Conservation (phyloP, 2,797 vertebrate genomes). For the Triplophysa bombifrons region DNA sequence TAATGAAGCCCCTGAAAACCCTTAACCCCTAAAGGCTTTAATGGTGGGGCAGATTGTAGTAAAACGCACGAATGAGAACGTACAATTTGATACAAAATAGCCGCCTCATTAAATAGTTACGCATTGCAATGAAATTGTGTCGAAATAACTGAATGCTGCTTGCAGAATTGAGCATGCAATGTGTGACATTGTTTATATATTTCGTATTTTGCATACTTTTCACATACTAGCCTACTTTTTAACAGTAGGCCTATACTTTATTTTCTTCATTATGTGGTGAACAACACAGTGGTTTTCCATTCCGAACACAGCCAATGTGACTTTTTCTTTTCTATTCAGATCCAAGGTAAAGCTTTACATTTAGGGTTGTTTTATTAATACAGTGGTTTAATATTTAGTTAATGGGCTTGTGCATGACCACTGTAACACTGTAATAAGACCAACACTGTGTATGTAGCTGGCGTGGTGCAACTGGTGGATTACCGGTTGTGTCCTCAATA, state of each 20-base stretch:
- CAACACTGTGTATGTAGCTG: not conserved
- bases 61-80: too few relatives aligned
- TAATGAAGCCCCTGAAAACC: too few relatives aligned
- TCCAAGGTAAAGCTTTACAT: not conserved
- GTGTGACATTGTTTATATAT: not conserved
- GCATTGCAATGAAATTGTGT: too few relatives aligned
- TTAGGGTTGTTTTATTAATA: not conserved
- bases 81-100: too few relatives aligned
- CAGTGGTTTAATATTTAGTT: not conserved
- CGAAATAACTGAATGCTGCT: not conserved
- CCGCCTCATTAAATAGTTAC: too few relatives aligned
- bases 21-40: too few relatives aligned
- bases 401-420: conserved; percentile 13
- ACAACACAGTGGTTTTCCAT: not conserved
- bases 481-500: conserved; percentile 26
- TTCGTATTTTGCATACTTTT: too few relatives aligned
- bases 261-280: not conserved
- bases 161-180: not conserved
- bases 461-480: not conserved
- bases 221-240: too few relatives aligned
- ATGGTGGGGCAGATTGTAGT: too few relatives aligned
- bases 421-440: not conserved
- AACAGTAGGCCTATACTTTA: too few relatives aligned
- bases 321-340: not conserved
- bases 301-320: not conserved